Evolutionary conservation across 2,797 vertebrate species (phyloP).

Genomic region (Arremon brunneinucha): DNA sequence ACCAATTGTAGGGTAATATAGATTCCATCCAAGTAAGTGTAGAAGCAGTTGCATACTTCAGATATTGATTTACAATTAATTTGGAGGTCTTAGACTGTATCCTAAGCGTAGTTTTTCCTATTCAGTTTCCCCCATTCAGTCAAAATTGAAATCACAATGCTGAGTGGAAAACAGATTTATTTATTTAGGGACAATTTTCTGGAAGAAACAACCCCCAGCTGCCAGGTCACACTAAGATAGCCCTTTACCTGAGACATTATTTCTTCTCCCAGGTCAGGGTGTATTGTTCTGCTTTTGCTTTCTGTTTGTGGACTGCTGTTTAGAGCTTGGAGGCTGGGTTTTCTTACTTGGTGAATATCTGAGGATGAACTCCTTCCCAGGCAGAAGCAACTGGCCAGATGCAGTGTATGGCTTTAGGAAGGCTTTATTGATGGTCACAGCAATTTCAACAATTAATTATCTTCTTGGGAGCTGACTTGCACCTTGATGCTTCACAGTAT

Average conservation of each 20-base stretch:
- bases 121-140: not conserved
- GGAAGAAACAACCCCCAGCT: not conserved
- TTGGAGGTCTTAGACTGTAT: not conserved
- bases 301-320: not conserved
- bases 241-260: not conserved
- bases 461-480: not conserved
- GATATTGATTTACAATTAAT: not conserved
- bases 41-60: not conserved
- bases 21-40: not conserved
- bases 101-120: not conserved
- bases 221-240: not conserved
- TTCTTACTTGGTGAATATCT: not conserved
- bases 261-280: not conserved
- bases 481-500: not conserved
- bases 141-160: not conserved
- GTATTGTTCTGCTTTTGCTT: not conserved
- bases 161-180: not conserved
- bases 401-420: not conserved
- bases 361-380: not conserved
- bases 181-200: not conserved
- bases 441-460: not conserved
- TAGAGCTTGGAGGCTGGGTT: not conserved
- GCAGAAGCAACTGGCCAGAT: not conserved
- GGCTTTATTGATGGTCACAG: not conserved
- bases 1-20: not conserved